These are phyloP conservation scores for Dinocampus coccinellae DNA, from an alignment of 2,888 invertebrate species.

Conservation along the genomic window DNA sequence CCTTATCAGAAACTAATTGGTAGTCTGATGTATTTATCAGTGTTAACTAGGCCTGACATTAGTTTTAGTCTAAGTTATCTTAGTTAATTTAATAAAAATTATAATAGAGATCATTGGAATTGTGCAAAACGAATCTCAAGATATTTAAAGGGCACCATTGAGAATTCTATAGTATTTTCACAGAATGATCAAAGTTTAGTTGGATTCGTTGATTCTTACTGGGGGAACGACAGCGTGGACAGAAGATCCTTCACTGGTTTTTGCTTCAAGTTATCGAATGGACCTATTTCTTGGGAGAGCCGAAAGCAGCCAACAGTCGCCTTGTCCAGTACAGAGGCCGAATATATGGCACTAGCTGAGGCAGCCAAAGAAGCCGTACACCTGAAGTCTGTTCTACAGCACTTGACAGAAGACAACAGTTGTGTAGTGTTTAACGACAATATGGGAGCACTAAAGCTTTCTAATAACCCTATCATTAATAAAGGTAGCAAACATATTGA, in stretches of 20 bases:
- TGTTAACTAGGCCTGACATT: slow-evolving; percentile 32
- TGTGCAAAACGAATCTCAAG: slow-evolving; percentile 25
- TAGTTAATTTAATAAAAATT: slow-evolving; percentile 28
- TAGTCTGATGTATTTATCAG: slow-evolving; percentile 28
- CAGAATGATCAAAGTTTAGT: slow-evolving; percentile 13
- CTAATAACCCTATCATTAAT: too few relatives aligned
- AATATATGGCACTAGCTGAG: slow-evolving; percentile 15
- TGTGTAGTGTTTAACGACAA: too few relatives aligned
- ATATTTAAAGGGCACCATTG: slow-evolving; percentile 6
- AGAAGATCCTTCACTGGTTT: slow-evolving; percentile 19
- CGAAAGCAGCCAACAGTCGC: slow-evolving; percentile 25
- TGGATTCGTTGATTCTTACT: slow-evolving; percentile 27
- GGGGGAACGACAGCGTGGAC: slow-evolving; percentile 22
- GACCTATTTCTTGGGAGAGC: slow-evolving; percentile 21
- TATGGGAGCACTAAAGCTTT: too few relatives aligned
- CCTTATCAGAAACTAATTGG: slow-evolving; percentile 28
- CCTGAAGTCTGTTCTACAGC: too few relatives aligned
- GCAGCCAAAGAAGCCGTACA: slow-evolving; percentile 17
- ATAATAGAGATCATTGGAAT: slow-evolving; percentile 25
- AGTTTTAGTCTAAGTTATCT: slow-evolving; percentile 23
- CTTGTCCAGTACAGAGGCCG: slow-evolving; percentile 20
- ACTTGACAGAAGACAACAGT: too few relatives aligned
- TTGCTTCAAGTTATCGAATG: background rate
- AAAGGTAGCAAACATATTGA: too few relatives aligned
- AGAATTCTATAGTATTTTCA: slow-evolving; percentile 14